Base-by-base conservation (phyloP, 2,888 invertebrate species). In the Andrena trimmerana region DNA sequence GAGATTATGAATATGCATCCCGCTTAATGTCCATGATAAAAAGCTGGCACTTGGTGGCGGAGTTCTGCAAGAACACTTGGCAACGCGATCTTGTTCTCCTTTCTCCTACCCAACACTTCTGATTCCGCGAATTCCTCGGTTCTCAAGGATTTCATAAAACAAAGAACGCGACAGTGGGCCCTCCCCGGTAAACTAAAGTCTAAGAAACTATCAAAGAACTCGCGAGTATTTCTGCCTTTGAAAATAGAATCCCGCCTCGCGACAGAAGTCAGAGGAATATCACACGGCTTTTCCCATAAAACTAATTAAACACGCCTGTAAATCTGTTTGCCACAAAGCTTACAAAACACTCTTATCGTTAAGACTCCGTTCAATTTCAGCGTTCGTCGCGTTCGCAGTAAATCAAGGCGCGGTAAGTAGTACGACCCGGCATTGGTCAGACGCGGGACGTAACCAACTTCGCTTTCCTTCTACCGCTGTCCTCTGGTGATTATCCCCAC, bases 1-100 rank as follows among this genome's bases (percentile, higher is more conserved):
- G 1, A 70, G 62, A 52, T 77, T 81, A 90, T 88, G 81, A 90
- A 90, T 89, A 90, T 86, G 83, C 81, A 89, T 82, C 57, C 16
- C 59, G 42, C 54, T 74, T 72, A 83, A 85, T 63, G 63, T 52
- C 50, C 13, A 31, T 16, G 69, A 72, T 72, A 79, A 79, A 84
- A 78, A 81, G 73, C 29, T 24, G 20, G 48, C 20, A 31, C 8
- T 76, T 60, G 62, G 48, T 48, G 60, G 1, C n/a, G 24, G 65
- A 67, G 74, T 81, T 72, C 79, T 16, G 13, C 65, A 67, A 50
- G 71, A 73, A 50, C 73, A 69, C 81, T 86, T 68, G 71, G 76
- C 83, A 75, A 31, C 62, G 52, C 60, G 62, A 72, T 79, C 50
- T 71, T 72, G 63, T 78, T 62, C 20, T 20, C 24, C 2, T 75